Evolutionary conservation across 2,888 invertebrate genomes (phyloP).

Genomic region (Drosophila mimica): DNA sequence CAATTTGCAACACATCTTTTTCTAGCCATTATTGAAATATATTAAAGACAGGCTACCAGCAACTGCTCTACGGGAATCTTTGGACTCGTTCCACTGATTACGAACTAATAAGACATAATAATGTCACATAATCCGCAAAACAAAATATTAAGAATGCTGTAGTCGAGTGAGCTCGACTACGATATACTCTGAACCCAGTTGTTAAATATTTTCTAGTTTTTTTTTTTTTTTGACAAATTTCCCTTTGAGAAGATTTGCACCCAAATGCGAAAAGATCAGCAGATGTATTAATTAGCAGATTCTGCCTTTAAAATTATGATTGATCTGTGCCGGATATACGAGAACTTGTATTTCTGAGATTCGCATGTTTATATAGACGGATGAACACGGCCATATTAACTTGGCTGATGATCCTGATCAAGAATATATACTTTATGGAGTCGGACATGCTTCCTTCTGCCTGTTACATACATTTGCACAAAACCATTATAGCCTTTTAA

Average conservation of each 20-base stretch:
- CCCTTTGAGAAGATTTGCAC: too few relatives aligned
- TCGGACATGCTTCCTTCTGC: background rate
- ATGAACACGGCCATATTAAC: background rate
- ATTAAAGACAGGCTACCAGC: background rate
- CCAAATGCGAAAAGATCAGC: too few relatives aligned
- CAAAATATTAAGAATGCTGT: too few relatives aligned
- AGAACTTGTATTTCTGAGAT: background rate
- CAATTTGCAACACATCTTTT: fast-evolving
- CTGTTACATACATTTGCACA: background rate
- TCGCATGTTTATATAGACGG: background rate
- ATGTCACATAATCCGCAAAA: background rate
- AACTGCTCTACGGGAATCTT: background rate
- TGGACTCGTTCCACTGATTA: background rate
- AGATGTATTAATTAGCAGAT: too few relatives aligned
- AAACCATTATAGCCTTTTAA: background rate
- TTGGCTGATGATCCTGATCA: background rate
- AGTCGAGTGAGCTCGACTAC: too few relatives aligned
- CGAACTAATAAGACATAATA: background rate
- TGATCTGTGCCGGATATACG: background rate
- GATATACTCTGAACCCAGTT: too few relatives aligned
- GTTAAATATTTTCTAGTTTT: too few relatives aligned
- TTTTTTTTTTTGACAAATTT: background rate
- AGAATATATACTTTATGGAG: background rate
- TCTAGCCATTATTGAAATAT: too few relatives aligned
- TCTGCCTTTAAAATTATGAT: too few relatives aligned